Evolutionary conservation across 2,113 vertebrate species (phyloP).

Genomic region (Suncus etruscus): DNA sequence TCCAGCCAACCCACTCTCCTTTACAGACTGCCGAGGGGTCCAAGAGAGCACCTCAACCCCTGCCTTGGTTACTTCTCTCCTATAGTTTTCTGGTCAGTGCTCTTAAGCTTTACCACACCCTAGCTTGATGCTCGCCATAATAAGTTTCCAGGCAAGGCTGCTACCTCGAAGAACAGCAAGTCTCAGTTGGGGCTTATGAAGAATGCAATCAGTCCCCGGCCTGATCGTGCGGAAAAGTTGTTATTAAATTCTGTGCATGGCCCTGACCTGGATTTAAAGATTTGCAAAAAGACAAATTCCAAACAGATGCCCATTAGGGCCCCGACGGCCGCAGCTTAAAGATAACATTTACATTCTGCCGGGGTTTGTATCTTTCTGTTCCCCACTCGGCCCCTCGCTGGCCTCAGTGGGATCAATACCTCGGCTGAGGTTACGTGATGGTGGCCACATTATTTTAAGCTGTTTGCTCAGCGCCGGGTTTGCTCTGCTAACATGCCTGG

Average conservation of each 20-base stretch:
- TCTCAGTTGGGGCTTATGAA: constrained; percentile 59
- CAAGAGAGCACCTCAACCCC: neutral
- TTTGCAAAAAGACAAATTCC: constrained; percentile 86
- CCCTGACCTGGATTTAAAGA: constrained; percentile 82
- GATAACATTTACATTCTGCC: constrained; percentile 88
- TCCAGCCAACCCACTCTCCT: accelerated
- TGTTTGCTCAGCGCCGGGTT: constrained; percentile 93
- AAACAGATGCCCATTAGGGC: constrained; percentile 79
- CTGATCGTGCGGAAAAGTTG: constrained; percentile 75
- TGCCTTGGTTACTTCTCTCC: neutral
- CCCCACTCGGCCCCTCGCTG: constrained; percentile 82
- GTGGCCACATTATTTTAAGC: constrained; percentile 93
- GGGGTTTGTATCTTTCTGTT: constrained; percentile 83
- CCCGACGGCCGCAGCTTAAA: constrained; percentile 83
- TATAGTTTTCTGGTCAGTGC: neutral
- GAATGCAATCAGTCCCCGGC: constrained; percentile 57
- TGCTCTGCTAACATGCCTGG: constrained; percentile 92
- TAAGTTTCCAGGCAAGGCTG: neutral
- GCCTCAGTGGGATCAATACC: constrained; percentile 91
- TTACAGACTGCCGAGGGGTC: neutral
- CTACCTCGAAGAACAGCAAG: constrained; percentile 37
- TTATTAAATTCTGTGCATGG: constrained; percentile 84
- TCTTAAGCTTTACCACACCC: neutral
- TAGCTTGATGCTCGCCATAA: neutral
- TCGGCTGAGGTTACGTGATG: constrained; percentile 92